Evolutionary conservation across 2,888 invertebrate species (phyloP).

Genomic region (Pseudoips prasinana): DNA sequence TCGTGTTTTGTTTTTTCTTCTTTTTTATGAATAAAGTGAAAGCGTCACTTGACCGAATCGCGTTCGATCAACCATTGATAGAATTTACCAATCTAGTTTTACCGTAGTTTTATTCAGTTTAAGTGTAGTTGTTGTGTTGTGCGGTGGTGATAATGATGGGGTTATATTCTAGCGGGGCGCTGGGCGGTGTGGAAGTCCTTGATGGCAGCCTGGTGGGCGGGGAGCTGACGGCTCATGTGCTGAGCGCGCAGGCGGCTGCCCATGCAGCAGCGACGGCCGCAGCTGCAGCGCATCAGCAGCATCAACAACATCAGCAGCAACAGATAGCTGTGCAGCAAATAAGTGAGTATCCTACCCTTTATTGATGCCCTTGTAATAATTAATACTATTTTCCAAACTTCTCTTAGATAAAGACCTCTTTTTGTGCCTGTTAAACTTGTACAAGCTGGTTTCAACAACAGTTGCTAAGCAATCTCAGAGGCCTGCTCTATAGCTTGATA

Average conservation of each 20-base stretch:
- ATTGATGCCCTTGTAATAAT: neutral
- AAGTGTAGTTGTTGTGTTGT: constrained; percentile 21
- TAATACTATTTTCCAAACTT: no score
- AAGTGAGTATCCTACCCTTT: constrained; percentile 53
- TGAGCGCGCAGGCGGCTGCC: constrained; percentile 76
- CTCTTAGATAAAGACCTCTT: no score
- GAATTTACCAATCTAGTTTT: constrained; percentile 1
- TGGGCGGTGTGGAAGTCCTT: constrained; percentile 75
- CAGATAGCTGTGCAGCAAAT: constrained; percentile 71
- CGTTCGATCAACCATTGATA: constrained; percentile 23
- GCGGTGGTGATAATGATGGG: constrained; percentile 72
- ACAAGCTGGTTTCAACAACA: no score
- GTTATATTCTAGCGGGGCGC: constrained; percentile 81
- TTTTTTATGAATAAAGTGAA: constrained; percentile 29
- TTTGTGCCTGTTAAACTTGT: no score
- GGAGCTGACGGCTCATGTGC: constrained; percentile 68
- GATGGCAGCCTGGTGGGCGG: constrained; percentile 69
- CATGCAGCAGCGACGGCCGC: constrained; percentile 70
- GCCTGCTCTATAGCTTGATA: no score
- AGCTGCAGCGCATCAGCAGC: constrained; percentile 65
- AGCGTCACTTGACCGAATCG: constrained; percentile 35
- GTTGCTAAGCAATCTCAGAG: no score
- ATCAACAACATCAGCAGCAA: constrained; percentile 62
- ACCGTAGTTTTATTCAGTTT: constrained; percentile 18
- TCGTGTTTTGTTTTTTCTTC: constrained; percentile 41